These are phyloP conservation scores for Crenuchus spilurus DNA, from an alignment of 2,797 vertebrate species.

Conservation along the genomic window DNA sequence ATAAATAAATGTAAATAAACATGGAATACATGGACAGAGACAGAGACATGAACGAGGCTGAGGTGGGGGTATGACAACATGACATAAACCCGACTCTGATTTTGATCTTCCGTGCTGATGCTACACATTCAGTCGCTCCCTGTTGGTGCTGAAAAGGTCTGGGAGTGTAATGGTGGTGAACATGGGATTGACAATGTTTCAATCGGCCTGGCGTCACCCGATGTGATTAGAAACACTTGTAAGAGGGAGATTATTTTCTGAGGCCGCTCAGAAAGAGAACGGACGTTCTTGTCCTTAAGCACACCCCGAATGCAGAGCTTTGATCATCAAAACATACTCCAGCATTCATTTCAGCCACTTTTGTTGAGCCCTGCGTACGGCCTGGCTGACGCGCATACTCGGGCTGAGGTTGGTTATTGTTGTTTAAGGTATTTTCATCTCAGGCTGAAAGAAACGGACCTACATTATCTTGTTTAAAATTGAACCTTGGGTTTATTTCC, in stretches of 20 bases:
- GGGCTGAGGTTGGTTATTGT: not conserved
- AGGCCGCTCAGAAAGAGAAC: not conserved
- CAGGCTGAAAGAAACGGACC: not conserved
- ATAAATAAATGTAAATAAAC: too few relatives aligned
- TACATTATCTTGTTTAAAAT: not conserved
- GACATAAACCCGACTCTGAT: too few relatives aligned
- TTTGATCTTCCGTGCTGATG: too few relatives aligned
- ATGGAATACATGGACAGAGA: too few relatives aligned
- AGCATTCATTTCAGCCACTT: not conserved
- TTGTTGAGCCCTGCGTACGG: not conserved
- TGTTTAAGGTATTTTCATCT: not conserved
- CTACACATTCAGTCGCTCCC: too few relatives aligned
- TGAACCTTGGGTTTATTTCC: not conserved
- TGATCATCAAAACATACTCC: constrained; percentile 9
- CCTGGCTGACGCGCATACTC: not conserved
- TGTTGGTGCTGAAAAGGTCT: too few relatives aligned
- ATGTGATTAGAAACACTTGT: not conserved
- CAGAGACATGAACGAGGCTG: too few relatives aligned
- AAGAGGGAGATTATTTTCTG: not conserved
- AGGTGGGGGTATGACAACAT: too few relatives aligned
- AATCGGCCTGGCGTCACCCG: not conserved
- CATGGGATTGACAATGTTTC: not conserved
- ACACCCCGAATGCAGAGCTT: not conserved
- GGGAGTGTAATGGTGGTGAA: too few relatives aligned
- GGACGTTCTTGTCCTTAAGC: not conserved